Percentiles rank a stretch among this genome's conserved stretches.
Evolutionary conservation across 2,797 vertebrate species (phyloP).

Genomic region (Enteromius paludinosus): DNA sequence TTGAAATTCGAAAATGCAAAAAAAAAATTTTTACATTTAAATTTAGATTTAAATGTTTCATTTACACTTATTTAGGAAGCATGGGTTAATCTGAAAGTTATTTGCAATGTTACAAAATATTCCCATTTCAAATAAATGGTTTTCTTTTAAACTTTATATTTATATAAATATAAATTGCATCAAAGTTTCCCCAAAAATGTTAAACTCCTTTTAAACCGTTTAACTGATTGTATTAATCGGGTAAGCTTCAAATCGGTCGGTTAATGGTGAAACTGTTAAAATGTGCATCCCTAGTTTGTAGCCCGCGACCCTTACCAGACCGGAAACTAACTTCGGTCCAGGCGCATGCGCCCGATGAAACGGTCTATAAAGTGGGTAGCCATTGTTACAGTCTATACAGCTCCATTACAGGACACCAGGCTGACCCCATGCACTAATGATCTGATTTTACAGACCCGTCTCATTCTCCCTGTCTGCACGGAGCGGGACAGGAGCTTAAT

Average conservation of each 20-base stretch:
- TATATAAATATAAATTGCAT: not conserved
- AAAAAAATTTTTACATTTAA: no score
- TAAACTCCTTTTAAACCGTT: no score
- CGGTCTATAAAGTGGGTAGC: no score
- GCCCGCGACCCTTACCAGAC: no score
- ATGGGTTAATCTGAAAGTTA: not conserved
- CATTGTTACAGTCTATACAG: slow-evolving; percentile 2
- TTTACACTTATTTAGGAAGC: not conserved
- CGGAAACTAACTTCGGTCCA: no score
- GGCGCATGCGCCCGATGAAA: no score
- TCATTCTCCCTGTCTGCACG: slow-evolving; percentile 31
- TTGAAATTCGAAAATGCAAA: not conserved
- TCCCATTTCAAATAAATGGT: not conserved
- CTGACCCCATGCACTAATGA: slow-evolving; percentile 33
- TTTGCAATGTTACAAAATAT: not conserved
- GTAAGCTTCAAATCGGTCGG: no score
- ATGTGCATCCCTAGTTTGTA: no score
- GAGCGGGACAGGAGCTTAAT: slow-evolving; percentile 50
- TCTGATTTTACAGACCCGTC: slow-evolving; percentile 46
- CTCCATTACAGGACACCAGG: slow-evolving; percentile 34
- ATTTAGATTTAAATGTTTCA: not conserved
- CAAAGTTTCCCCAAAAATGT: not conserved
- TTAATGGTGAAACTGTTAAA: no score
- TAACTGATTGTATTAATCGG: no score
- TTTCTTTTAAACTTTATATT: not conserved